These are phyloP conservation scores for Cetonia aurata DNA, from an alignment of 2,888 invertebrate genomes.

Conservation along the genomic window DNA sequence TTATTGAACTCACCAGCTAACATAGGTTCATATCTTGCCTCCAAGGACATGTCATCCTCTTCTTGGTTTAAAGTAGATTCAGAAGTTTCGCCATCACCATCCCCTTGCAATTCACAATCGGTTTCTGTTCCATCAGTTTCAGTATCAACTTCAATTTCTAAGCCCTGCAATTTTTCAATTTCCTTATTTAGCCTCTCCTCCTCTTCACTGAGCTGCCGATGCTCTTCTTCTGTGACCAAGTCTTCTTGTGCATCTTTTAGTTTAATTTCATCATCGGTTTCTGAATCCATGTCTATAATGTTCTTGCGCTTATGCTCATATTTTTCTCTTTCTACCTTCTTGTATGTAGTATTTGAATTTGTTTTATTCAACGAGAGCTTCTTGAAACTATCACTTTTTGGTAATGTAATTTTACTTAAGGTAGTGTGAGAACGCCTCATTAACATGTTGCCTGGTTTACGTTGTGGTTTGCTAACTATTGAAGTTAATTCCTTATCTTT, in stretches of 20 bases:
- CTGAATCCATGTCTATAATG: slow-evolving; percentile 73
- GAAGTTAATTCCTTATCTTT: slow-evolving; percentile 42
- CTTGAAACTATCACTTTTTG: slow-evolving; percentile 47
- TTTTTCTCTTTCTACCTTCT: slow-evolving; percentile 67
- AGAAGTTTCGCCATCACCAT: slow-evolving; percentile 60
- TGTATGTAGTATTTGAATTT: slow-evolving; percentile 50
- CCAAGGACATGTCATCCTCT: slow-evolving; percentile 68
- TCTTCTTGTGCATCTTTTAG: slow-evolving; percentile 71
- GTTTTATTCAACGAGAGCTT: slow-evolving; percentile 49
- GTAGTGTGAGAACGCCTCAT: slow-evolving; percentile 63
- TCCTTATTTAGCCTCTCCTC: slow-evolving; percentile 82
- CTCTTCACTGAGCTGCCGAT: slow-evolving; percentile 80
- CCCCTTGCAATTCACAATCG: slow-evolving; percentile 73
- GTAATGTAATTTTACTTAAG: slow-evolving; percentile 58
- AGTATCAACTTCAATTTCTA: slow-evolving; percentile 82
- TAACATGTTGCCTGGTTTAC: slow-evolving; percentile 44
- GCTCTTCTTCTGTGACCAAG: slow-evolving; percentile 73
- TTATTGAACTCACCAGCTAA: slow-evolving; percentile 68
- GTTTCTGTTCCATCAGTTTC: slow-evolving; percentile 86
- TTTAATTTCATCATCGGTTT: slow-evolving; percentile 72
- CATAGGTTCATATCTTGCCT: slow-evolving; percentile 78
- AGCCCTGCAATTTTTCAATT: slow-evolving; percentile 80
- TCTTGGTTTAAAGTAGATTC: slow-evolving; percentile 49
- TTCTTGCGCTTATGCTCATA: slow-evolving; percentile 70
- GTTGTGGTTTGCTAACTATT: slow-evolving; percentile 30